Percentiles rank a stretch among this genome's conserved stretches.
These are phyloP conservation scores for Pteropus rufus DNA, from an alignment of 2,797 vertebrate species.

Conservation along the genomic window DNA sequence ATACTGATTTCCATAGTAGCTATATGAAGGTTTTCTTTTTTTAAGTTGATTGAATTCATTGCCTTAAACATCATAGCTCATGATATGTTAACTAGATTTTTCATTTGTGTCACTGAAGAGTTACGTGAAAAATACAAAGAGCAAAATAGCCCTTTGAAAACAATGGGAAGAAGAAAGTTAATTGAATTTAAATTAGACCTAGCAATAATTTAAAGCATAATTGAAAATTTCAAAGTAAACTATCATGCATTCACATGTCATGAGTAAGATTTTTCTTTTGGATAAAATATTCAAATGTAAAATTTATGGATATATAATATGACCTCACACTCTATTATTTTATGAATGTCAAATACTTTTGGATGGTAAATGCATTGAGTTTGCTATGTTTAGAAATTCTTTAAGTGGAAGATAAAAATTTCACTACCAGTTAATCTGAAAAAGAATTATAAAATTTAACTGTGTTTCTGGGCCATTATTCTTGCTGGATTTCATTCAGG, in stretches of 20 bases:
- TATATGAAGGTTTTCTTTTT: background rate
- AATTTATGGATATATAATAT: slow-evolving; percentile 5
- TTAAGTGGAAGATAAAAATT: slow-evolving; percentile 16
- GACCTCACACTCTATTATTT: slow-evolving; percentile 44
- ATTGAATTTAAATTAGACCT: slow-evolving; percentile 63
- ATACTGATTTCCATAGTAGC: too few relatives aligned
- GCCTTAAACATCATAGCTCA: background rate
- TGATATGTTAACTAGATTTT: slow-evolving; percentile 41
- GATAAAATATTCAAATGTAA: slow-evolving; percentile 3
- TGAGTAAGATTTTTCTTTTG: slow-evolving; percentile 32
- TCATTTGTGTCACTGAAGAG: slow-evolving; percentile 47
- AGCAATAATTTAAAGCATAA: slow-evolving; percentile 56
- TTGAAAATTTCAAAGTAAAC: slow-evolving; percentile 43
- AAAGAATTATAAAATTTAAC: slow-evolving; percentile 15
- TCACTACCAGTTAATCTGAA: slow-evolving; percentile 28
- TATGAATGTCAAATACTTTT: slow-evolving; percentile 2
- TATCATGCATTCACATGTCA: background rate
- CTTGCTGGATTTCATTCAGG: background rate
- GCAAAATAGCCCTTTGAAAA: slow-evolving; percentile 26
- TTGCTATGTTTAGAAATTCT: slow-evolving; percentile 25
- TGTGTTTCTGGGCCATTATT: slow-evolving; percentile 21
- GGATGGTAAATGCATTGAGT: background rate
- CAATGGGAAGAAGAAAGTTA: slow-evolving; percentile 30
- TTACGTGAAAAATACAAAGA: slow-evolving; percentile 24
- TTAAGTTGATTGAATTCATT: background rate